Evolutionary conservation across 2,888 invertebrate genomes (phyloP).

Genomic region (Oeneis ivallda): DNA sequence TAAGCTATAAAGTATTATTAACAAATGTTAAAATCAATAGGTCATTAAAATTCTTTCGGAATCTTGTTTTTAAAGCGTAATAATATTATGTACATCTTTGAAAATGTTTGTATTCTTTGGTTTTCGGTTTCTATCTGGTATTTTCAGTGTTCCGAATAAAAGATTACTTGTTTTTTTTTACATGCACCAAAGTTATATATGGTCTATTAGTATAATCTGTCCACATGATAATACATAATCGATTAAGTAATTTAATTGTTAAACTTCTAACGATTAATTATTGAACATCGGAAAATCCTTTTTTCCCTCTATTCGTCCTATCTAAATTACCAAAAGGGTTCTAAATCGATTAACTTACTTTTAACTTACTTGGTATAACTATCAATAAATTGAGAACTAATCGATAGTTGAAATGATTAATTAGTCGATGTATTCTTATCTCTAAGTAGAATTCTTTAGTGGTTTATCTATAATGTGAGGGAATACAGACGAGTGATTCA

Average conservation of each 20-base stretch:
- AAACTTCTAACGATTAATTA: not conserved
- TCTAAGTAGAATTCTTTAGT: not conserved
- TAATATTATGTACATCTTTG: too few species aligned
- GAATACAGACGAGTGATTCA: not conserved
- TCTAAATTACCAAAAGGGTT: not conserved
- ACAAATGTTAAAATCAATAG: too few species aligned
- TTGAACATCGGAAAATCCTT: not conserved
- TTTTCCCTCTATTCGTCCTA: not conserved
- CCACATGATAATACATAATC: too few species aligned
- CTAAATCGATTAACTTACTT: not conserved
- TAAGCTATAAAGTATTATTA: too few species aligned
- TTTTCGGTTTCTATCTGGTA: too few species aligned
- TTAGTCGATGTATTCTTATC: slow-evolving; percentile 1
- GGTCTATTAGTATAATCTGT: too few species aligned
- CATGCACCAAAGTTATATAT: not conserved
- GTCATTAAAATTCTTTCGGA: too few species aligned
- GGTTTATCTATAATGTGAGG: not conserved
- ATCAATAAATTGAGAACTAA: not conserved
- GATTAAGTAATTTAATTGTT: too few species aligned
- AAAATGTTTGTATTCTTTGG: too few species aligned
- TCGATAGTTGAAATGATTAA: not conserved
- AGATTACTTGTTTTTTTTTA: too few species aligned
- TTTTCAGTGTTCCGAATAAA: too few species aligned
- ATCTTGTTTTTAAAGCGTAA: too few species aligned
- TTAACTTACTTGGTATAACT: not conserved